Percentiles rank a stretch among this genome's conserved stretches.
phyloP scores from a whole-genome alignment of 2,888 invertebrate genomes.

The Clepsis dumicolana region DNA sequence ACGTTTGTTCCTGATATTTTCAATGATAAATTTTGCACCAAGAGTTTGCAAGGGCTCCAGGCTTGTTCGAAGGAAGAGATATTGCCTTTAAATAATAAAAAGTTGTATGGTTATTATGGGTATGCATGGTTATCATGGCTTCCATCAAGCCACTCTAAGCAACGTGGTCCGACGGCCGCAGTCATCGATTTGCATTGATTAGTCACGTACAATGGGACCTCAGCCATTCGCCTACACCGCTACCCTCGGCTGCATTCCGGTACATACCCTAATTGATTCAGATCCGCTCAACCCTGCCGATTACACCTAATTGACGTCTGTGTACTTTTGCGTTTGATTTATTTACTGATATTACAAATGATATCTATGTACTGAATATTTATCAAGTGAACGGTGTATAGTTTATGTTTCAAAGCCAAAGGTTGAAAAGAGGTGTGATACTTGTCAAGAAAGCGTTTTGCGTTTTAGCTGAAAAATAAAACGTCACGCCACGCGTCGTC shows the following conservation, averaged over 20 bases:
- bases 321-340: constrained; percentile 34
- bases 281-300: constrained; percentile 31
- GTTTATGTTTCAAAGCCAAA: neutral
- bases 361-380: constrained; percentile 14
- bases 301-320: constrained; percentile 36
- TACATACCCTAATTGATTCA: constrained; percentile 32
- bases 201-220: constrained; percentile 51
- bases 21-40: neutral
- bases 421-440: neutral
- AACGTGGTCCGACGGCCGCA: constrained; percentile 48
- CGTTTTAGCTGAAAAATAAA: constrained; percentile 2
- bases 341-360: constrained; percentile 22
- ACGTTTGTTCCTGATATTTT: neutral
- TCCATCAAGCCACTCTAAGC: constrained; percentile 9
- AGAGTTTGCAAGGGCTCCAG: neutral
- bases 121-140: neutral
- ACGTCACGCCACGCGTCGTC: constrained; percentile 18
- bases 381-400: constrained; percentile 20
- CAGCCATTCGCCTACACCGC: constrained; percentile 38
- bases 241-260: constrained; percentile 37
- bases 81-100: neutral
- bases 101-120: neutral
- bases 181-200: constrained; percentile 59
- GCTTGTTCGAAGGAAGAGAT: no score
- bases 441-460: constrained; percentile 1